These are phyloP conservation scores for Pao palembangensis DNA, from an alignment of 2,113 vertebrate genomes.

Conservation along the genomic window DNA sequence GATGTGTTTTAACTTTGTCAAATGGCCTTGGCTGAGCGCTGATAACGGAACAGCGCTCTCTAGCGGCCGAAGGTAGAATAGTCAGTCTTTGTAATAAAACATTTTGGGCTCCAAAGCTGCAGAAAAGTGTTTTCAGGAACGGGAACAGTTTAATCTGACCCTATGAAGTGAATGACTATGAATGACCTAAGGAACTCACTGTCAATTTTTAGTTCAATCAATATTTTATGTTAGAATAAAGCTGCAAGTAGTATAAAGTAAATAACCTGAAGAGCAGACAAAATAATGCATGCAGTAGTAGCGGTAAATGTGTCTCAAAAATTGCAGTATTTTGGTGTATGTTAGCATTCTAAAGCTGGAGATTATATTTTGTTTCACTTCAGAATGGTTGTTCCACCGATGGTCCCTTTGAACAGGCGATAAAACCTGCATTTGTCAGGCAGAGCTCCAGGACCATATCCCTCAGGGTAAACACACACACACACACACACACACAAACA, in stretches of 20 bases:
- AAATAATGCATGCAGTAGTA: no score
- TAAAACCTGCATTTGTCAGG: constrained; percentile 76
- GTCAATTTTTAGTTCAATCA: no score
- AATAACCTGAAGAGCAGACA: no score
- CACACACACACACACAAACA: background rate
- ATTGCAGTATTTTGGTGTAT: background rate
- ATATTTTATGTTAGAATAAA: no score
- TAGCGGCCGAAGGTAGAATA: constrained; percentile 22
- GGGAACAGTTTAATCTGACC: background rate
- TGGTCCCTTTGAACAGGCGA: constrained; percentile 37
- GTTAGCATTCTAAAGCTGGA: no score
- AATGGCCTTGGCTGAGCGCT: background rate
- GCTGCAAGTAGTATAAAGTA: no score
- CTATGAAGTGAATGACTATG: no score
- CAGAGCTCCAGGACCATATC: constrained; percentile 84
- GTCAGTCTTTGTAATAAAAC: background rate
- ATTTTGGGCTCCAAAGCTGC: background rate
- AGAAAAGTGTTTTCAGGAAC: background rate
- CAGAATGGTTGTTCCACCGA: constrained; percentile 52
- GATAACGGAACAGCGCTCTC: constrained; percentile 12
- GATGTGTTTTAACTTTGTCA: constrained; percentile 28
- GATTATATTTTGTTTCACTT: background rate
- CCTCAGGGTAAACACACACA: constrained; percentile 80
- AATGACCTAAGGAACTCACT: no score
- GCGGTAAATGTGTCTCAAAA: background rate